These are phyloP conservation scores for Dicaeum eximium DNA, from an alignment of 2,113 vertebrate genomes.

Conservation along the genomic window DNA sequence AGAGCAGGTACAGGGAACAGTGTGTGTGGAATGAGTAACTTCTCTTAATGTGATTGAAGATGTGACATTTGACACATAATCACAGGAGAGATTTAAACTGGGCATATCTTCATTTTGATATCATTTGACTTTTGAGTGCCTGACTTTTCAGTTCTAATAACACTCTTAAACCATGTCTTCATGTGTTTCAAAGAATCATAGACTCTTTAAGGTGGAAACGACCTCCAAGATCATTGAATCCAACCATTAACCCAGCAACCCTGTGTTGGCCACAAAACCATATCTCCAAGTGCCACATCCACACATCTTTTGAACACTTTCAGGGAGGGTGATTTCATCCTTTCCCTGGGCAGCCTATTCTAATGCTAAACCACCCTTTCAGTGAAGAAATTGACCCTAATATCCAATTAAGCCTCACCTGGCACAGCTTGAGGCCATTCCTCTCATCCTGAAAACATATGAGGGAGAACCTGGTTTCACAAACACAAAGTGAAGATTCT, in stretches of 20 bases:
- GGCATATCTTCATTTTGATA: not conserved
- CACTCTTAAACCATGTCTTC: not conserved
- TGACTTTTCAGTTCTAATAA: not conserved
- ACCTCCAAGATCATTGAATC: not conserved
- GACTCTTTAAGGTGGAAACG: not conserved
- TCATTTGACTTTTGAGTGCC: not conserved
- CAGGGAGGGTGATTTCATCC: not conserved
- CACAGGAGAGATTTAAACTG: not conserved
- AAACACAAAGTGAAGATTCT: rapidly evolving
- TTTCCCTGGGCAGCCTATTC: not conserved
- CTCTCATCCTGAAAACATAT: not conserved
- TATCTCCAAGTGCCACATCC: not conserved
- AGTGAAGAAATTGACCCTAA: not conserved
- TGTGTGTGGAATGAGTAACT: not conserved
- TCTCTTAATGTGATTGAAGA: not conserved
- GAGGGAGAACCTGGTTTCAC: not conserved
- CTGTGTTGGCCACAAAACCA: not conserved
- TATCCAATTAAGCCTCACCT: not conserved
- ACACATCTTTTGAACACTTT: not conserved
- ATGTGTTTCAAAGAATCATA: not conserved
- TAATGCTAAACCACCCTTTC: not conserved
- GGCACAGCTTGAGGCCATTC: not conserved
- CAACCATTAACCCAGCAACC: rapidly evolving
- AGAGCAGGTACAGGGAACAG: not conserved
- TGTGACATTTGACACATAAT: not conserved